Conservation (phyloP, 2,888 invertebrate species). For the Tinea semifulvella region DNA sequence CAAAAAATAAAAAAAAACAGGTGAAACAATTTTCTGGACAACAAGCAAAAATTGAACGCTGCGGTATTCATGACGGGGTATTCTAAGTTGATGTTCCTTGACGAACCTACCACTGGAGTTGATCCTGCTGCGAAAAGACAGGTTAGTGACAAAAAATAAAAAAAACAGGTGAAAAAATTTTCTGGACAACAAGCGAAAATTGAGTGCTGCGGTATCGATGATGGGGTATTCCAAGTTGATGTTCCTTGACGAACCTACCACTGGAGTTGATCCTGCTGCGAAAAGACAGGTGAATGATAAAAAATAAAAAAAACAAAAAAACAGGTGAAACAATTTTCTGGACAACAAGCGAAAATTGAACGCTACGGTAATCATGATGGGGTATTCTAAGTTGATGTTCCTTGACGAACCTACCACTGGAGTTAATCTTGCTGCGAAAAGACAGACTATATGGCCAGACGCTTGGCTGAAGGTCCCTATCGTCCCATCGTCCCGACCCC, state of each 20-base stretch:
- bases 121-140: constrained; percentile 80
- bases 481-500: no score
- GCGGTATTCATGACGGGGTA: constrained; percentile 75
- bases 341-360: constrained; percentile 80
- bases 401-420: constrained; percentile 75
- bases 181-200: constrained; percentile 81
- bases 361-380: constrained; percentile 75
- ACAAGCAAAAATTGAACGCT: constrained; percentile 77
- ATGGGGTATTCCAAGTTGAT: constrained; percentile 74
- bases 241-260: constrained; percentile 74
- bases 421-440: constrained; percentile 82
- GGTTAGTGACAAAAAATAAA: no score
- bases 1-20: no score
- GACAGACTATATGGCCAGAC: constrained; percentile 32
- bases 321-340: constrained; percentile 70
- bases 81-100: constrained; percentile 74
- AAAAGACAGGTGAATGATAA: constrained; percentile 59
- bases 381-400: constrained; percentile 73
- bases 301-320: no score
- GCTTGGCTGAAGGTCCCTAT: no score
- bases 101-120: constrained; percentile 76
- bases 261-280: constrained; percentile 82
- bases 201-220: constrained; percentile 76
- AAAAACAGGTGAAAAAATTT: constrained; percentile 60
- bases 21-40: constrained; percentile 74